Evolutionary conservation across 1,140 invertebrate species (phyloP), one percentile per base, ranked within the genome.

Genomic region (Meloidogyne exigua): DNA sequence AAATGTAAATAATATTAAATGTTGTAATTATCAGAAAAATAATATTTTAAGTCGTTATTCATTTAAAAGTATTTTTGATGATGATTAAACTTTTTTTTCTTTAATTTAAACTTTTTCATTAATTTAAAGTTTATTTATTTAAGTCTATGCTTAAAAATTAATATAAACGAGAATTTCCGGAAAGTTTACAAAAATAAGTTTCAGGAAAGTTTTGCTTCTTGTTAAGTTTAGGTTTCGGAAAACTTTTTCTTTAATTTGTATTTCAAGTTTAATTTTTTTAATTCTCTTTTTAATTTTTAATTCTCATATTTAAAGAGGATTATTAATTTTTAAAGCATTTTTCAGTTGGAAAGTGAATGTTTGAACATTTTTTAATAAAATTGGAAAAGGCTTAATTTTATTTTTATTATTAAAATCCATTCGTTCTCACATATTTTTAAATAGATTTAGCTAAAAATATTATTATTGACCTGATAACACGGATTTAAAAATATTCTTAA

Each of bases 391-490:
- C 15, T 18, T 49, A n/a, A 18, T 18, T 49, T 49, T 57, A 57
- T 57, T 57, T 57, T n/a, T 15, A n/a, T n/a, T 15, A n/a, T n/a
- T 57, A 3, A n/a, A n/a, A 57, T 57, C 42, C 42, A 57, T n/a
- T 21, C 49, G 4, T 57, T 57, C 21, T 1, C 49, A 57, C n/a
- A 5, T 9, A 57, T 57, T 57, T 57, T 57, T 57, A n/a, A 57
- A 57, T 57, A 57, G n/a, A 3, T 4, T 7, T 57, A 57, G 9
- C 18, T n/a, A 57, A 9, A 15, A 57, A 9, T n/a, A 57, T n/a
- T 57, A 57, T 49, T 57, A 57, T 57, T 57, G 49, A 57, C 49
- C 49, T 57, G 49, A 57, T 57, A 57, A 57, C 49, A 49, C 49
- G 49, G 44, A 49, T 49, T 49, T 49, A 49, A n/a, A 11, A 57